These are phyloP conservation scores for Brachionus asplanchnoidis DNA, from an alignment of 1,140 invertebrate genomes.

Conservation along the genomic window DNA sequence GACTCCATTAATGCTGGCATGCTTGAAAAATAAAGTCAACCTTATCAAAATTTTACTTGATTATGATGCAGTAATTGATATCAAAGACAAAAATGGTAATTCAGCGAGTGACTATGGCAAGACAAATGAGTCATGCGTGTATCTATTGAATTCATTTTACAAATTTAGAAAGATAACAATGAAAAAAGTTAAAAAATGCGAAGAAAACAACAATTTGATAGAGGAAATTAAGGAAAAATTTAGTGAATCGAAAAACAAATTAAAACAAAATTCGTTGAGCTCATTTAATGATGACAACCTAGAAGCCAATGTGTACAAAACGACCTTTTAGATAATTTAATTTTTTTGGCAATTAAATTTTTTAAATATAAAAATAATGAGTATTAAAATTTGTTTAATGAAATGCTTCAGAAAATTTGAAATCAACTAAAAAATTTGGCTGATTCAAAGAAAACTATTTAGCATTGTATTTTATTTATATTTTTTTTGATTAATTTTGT, in stretches of 20 bases:
- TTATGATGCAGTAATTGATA: neutral
- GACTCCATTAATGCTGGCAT: slow-evolving; percentile 30
- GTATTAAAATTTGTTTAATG: neutral
- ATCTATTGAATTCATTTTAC: neutral
- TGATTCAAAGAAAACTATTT: too few species aligned
- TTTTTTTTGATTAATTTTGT: too few species aligned
- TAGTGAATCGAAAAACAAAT: neutral
- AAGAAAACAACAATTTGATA: neutral
- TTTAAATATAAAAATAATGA: neutral
- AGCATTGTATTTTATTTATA: too few species aligned
- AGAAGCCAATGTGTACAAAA: neutral
- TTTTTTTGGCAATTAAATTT: neutral
- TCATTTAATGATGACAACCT: neutral
- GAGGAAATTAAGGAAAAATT: neutral
- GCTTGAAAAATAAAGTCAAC: slow-evolving; percentile 28
- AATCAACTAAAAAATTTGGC: too few species aligned
- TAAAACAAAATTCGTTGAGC: neutral
- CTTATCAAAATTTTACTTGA: slow-evolving; percentile 21
- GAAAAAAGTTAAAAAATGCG: neutral
- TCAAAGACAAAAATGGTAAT: slow-evolving; percentile 18
- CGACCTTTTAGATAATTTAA: neutral
- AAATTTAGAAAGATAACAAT: slow-evolving; percentile 28
- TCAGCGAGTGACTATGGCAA: slow-evolving; percentile 17
- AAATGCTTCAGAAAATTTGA: neutral
- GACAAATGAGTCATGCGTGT: slow-evolving; percentile 5